Evolutionary conservation across 2,113 vertebrate genomes (phyloP).

Genomic region (Rousettus leschenaultii): DNA sequence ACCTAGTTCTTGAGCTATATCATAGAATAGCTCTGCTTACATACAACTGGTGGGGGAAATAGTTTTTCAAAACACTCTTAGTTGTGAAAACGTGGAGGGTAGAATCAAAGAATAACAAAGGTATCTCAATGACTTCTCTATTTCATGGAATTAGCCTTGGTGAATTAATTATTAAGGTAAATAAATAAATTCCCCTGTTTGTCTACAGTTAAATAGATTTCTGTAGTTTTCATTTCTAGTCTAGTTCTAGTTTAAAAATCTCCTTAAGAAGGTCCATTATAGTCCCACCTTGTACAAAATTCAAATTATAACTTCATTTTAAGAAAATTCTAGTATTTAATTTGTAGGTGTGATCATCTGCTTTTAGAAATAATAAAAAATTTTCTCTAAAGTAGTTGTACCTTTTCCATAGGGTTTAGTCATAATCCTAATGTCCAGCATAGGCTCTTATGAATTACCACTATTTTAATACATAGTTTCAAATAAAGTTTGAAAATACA

Average conservation of each 20-base stretch:
- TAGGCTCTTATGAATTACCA: not conserved
- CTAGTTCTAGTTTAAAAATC: not conserved
- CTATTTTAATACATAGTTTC: slow-evolving; percentile 27
- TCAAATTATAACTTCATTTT: not conserved
- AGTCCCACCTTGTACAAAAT: not conserved
- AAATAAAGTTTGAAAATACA: slow-evolving; percentile 18
- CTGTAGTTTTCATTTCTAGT: not conserved
- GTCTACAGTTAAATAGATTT: not conserved
- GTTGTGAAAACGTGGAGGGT: not conserved
- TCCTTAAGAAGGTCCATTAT: not conserved
- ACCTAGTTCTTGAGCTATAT: not conserved
- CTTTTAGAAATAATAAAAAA: slow-evolving; percentile 27
- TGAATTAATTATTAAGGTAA: slow-evolving; percentile 32
- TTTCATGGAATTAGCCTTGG: not conserved
- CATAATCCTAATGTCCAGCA: not conserved
- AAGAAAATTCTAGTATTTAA: not conserved
- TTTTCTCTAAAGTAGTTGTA: not conserved
- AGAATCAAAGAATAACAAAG: not conserved
- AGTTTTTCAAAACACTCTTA: not conserved
- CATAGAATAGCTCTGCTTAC: not conserved
- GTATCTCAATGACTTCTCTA: not conserved
- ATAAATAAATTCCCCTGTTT: not conserved
- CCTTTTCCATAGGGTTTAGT: not conserved
- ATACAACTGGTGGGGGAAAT: not conserved
- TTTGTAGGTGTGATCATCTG: not conserved